Conservation (phyloP, 2,113 vertebrate genomes). For the Sisor rabdophorus region DNA sequence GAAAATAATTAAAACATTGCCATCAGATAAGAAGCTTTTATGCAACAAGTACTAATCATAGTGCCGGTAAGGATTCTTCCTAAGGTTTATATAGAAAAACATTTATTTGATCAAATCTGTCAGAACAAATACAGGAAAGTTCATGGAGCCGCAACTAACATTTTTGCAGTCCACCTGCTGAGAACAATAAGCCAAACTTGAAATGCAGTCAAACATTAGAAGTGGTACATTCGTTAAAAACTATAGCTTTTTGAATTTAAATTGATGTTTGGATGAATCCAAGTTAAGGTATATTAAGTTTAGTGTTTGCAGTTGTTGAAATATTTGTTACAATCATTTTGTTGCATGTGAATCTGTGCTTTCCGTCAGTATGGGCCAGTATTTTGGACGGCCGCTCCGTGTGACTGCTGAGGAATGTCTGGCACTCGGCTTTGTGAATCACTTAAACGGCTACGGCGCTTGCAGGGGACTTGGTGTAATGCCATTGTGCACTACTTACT, state of each 20-base stretch:
- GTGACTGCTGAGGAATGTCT: slow-evolving; percentile 52
- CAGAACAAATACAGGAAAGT: not conserved
- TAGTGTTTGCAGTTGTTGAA: too few relatives aligned
- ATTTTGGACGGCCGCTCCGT: slow-evolving; percentile 13
- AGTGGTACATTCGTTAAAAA: too few relatives aligned
- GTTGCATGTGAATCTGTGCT: not conserved
- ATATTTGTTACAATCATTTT: too few relatives aligned
- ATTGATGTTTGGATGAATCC: too few relatives aligned
- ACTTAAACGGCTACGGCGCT: slow-evolving; percentile 34
- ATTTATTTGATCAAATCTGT: too few relatives aligned
- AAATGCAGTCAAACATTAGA: too few relatives aligned
- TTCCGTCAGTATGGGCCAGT: not conserved
- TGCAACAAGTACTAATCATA: not conserved
- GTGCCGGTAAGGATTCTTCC: not conserved
- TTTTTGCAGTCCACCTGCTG: too few relatives aligned
- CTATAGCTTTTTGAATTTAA: too few relatives aligned
- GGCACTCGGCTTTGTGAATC: slow-evolving; percentile 50
- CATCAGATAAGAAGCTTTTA: not conserved
- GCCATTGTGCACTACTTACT: not conserved
- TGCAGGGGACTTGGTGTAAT: slow-evolving; percentile 4
- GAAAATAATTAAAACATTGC: too few relatives aligned
- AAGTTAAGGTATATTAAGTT: too few relatives aligned
- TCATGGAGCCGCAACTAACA: not conserved
- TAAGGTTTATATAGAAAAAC: not conserved
- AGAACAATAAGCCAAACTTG: too few relatives aligned